A percentile compares a stretch with the other conserved stretches of the same genome.
Conservation (phyloP, 2,888 invertebrate genomes). For the Entomobrya multifasciata region DNA sequence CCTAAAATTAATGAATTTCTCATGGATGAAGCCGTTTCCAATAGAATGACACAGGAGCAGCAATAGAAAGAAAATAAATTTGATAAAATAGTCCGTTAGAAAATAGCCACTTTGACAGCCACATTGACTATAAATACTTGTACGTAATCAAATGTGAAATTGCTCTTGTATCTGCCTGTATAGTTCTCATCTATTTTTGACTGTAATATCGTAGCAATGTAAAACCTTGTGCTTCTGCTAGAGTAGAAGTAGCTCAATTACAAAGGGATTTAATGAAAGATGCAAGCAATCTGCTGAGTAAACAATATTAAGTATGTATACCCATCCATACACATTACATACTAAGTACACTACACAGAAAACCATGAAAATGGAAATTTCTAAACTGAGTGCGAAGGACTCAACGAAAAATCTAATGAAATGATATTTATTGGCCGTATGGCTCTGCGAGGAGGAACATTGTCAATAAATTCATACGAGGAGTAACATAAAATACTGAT, state of each 20-base stretch:
- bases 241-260: conserved; percentile 70
- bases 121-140: not conserved
- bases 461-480: too few relatives aligned
- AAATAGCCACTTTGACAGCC: conserved; percentile 46
- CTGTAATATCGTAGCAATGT: not conserved
- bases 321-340: not conserved
- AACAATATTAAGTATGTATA: conserved; percentile 68
- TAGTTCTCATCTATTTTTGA: not conserved
- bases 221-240: too few relatives aligned
- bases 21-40: conserved; percentile 4
- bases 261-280: conserved; percentile 69
- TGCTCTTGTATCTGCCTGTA: not conserved
- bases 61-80: conserved; percentile 36
- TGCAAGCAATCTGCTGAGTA: conserved; percentile 65
- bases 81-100: conserved; percentile 49
- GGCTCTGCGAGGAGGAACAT: not conserved
- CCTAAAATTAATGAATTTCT: conserved; percentile 13
- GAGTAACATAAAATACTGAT: not conserved
- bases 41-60: not conserved
- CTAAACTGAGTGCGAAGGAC: not conserved
- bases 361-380: not conserved
- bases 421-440: not conserved
- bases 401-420: not conserved
- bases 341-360: too few relatives aligned
- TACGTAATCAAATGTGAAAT: conserved; percentile 49